Base-by-base conservation (phyloP, 2,797 vertebrate species). In the Psittacula derbiana region DNA sequence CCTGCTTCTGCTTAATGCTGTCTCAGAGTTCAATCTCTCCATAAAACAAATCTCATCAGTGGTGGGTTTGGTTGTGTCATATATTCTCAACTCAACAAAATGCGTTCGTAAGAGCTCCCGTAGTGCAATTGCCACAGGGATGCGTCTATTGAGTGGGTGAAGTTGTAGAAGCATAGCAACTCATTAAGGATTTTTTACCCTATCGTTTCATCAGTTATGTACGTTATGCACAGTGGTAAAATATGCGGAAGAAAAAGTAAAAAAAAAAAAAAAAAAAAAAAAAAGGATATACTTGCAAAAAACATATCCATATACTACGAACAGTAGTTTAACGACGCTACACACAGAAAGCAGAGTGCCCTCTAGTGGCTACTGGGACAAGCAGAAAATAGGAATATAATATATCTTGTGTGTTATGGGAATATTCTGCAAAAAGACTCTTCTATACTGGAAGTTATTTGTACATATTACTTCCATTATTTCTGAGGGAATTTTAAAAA, bases 291-390 rank as follows among this genome's bases (percentile, higher is more conserved):
- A 30, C 66, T 82, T 28, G 31, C 17, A 57, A 86, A 18, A n/a
- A 14, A 24, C 28, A 0, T 33, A 7, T 27, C 9, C 17, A 17
- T 12, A 38, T 74, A 30, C 62, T 33, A 23, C 27, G 4, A 33
- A 15, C 8, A 47, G 40, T 0, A 1, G 21, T 2, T 6, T 65
- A 40, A 66, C 71, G 24, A 28, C 86, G 49, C 3, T 16, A 57
- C 85, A 88, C 36, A 93, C 97, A 97, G 36, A 97, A 79, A 87
- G 96, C 96, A 96, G 97, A 97, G 97, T 97, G 98, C 98, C 98
- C 98, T 98, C 98, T 98, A 92, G 97, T 98, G 98, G 97, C 91
- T 57, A 4, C 55, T 20, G 60, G 78, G 36, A 16, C 72, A 55
- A 52, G 50, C 5, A 88, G 90, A 70, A 67, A 46, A 18, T 20